Evolutionary conservation across 2,888 invertebrate species (phyloP).

Genomic region (Lymantria monacha): DNA sequence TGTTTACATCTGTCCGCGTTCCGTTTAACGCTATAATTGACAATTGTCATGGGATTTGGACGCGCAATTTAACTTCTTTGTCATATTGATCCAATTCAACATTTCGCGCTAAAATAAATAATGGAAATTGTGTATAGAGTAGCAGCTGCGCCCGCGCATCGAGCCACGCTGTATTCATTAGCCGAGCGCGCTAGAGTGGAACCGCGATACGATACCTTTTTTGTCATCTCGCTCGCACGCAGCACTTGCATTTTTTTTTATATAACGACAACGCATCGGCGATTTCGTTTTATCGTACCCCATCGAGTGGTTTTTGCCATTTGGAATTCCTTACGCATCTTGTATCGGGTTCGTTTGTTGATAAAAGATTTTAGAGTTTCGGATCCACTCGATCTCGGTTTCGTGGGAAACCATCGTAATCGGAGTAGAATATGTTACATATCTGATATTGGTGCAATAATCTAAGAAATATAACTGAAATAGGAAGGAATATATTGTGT

Average conservation of each 20-base stretch:
- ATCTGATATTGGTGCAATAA: not conserved
- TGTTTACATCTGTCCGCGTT: slow-evolving; percentile 77
- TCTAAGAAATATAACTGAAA: too few species aligned
- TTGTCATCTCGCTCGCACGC: slow-evolving; percentile 76
- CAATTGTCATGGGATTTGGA: slow-evolving; percentile 77
- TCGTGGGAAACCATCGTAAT: slow-evolving; percentile 37
- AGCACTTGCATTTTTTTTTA: slow-evolving; percentile 74
- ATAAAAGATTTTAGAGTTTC: slow-evolving; percentile 37
- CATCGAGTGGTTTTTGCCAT: slow-evolving; percentile 76
- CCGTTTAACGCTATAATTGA: slow-evolving; percentile 63
- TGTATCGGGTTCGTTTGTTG: slow-evolving; percentile 63
- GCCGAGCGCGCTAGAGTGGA: slow-evolving; percentile 76
- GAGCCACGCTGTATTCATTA: slow-evolving; percentile 63
- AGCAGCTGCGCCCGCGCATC: slow-evolving; percentile 73
- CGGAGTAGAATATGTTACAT: not conserved
- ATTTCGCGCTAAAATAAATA: slow-evolving; percentile 80
- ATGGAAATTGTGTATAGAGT: slow-evolving; percentile 69
- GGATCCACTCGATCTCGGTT: slow-evolving; percentile 36
- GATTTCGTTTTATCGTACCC: slow-evolving; percentile 79
- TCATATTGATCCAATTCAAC: slow-evolving; percentile 75
- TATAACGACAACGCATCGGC: slow-evolving; percentile 76
- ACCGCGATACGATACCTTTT: slow-evolving; percentile 78
- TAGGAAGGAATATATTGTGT: too few species aligned
- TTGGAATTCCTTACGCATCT: slow-evolving; percentile 74
- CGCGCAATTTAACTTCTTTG: slow-evolving; percentile 80